Conservation (phyloP, 2,113 vertebrate genomes). For the Scomber japonicus region DNA sequence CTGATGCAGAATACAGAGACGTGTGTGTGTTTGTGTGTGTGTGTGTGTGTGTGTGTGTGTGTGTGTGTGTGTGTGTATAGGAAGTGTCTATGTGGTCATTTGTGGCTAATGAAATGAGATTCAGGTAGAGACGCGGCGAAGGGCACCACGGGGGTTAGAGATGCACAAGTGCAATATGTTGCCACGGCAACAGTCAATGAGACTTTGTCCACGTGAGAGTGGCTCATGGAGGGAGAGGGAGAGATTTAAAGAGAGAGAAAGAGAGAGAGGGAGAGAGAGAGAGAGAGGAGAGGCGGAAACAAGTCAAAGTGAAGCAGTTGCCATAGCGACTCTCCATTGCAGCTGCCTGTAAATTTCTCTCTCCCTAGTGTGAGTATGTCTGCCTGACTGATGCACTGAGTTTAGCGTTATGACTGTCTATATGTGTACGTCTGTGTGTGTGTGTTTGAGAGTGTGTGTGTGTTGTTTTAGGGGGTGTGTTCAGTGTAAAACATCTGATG, state of each 20-base stretch:
- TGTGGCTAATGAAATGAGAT: constrained; percentile 64
- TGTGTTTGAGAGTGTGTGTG: constrained; percentile 5
- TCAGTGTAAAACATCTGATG: constrained; percentile 24
- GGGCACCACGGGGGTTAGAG: constrained; percentile 67
- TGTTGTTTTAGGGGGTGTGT: neutral
- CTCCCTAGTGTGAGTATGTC: constrained; percentile 41
- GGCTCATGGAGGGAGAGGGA: constrained; percentile 53
- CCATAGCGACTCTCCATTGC: constrained; percentile 78
- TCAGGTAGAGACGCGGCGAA: constrained; percentile 55
- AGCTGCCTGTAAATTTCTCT: constrained; percentile 69
- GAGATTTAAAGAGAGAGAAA: neutral
- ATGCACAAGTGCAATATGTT: constrained; percentile 73
- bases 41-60: constrained; percentile 2
- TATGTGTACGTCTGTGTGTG: constrained; percentile 15
- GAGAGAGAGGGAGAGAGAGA: constrained; percentile 12
- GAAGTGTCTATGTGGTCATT: constrained; percentile 19
- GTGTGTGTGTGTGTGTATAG: neutral
- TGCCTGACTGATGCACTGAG: constrained; percentile 43
- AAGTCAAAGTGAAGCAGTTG: constrained; percentile 82
- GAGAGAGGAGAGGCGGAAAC: constrained; percentile 39
- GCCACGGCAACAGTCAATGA: constrained; percentile 81
- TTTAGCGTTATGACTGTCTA: constrained; percentile 26
- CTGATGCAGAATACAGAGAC: constrained; percentile 9
- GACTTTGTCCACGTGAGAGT: constrained; percentile 70
- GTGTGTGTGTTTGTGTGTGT: constrained; percentile 1